These are phyloP conservation scores for Betta splendens DNA, from an alignment of 2,797 vertebrate genomes.

Conservation along the genomic window DNA sequence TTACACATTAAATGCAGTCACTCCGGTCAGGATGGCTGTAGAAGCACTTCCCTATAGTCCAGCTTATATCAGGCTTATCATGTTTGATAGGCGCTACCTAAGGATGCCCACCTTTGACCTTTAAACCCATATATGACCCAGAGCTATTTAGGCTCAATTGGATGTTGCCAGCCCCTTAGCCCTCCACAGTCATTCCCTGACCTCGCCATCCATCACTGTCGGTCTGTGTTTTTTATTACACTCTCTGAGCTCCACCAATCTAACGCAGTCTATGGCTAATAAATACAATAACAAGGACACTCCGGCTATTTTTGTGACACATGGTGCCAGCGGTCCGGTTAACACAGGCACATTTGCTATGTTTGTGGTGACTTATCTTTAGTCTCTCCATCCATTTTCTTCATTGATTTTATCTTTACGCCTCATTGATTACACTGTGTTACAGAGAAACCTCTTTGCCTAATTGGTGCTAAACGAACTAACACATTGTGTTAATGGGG, in stretches of 20 bases:
- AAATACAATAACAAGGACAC: constrained; percentile 88
- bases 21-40: not conserved
- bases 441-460: constrained; percentile 29
- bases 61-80: constrained; percentile 68
- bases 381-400: constrained; percentile 43
- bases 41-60: constrained; percentile 48
- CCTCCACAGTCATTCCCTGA: constrained; percentile 66
- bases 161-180: constrained; percentile 78
- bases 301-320: constrained; percentile 81
- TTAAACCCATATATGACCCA: constrained; percentile 77
- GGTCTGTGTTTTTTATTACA: constrained; percentile 73
- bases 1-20: not conserved
- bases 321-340: constrained; percentile 89
- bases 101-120: constrained; percentile 71
- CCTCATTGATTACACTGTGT: constrained; percentile 55
- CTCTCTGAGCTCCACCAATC: constrained; percentile 64
- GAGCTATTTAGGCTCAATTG: constrained; percentile 79
- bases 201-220: constrained; percentile 75
- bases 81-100: constrained; percentile 60
- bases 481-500: too few species aligned
- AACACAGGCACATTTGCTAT: constrained; percentile 88
- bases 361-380: constrained; percentile 47
- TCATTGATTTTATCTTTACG: constrained; percentile 59
- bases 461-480: constrained; percentile 48
- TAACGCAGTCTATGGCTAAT: constrained; percentile 74